Base-by-base conservation (phyloP, 2,888 invertebrate species). In the Hyposoter dolosus region DNA sequence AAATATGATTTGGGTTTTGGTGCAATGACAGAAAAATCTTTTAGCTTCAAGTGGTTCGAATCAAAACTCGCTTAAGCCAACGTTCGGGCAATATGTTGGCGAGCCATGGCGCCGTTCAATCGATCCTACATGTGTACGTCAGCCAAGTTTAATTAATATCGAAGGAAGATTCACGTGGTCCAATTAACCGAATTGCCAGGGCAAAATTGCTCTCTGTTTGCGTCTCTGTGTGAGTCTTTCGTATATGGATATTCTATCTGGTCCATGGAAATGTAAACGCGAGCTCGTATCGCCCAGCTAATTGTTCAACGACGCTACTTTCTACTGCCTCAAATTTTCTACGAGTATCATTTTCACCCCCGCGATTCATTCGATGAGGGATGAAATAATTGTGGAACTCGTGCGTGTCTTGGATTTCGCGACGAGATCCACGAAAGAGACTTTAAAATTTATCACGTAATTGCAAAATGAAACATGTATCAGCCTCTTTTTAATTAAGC, bases 131-230 rank as follows among this genome's bases (percentile, higher is more conserved):
- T 19, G 32, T 65, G 10, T 47, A 81, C 71, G 50, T 77, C 77
- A 68, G 60, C 40, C 65, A 83, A 83, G 66, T 83, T 81, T 85
- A 87, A 87, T 85, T 87, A 85, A 87, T 87, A 87, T 87, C 83
- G 87, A 83, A 85, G 72, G 77, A 85, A 87, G 87, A 87, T 85
- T 81, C 66, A 77, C 80, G 83, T 71, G 81, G 74, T 87, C 74
- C 84, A 85, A 85, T 87, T 87, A 87, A 83, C 83, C 56, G 66
- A 87, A 87, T 87, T 83, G 75, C 87, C 81, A 65, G 69, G 71
- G 63, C 81, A 83, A 83, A 79, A 83, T 83, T 83, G 81, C 71
- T 60, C 28, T 60, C 66, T 28, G 45, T n/a, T 63, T 35, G 60
- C 71, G 40, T 6, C 3, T 60, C 1, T 19, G 60, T 45, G 28